Percentiles rank a stretch among this genome's conserved stretches.
Conservation (phyloP, 2,888 invertebrate species). For the Ferrisia virgata region DNA sequence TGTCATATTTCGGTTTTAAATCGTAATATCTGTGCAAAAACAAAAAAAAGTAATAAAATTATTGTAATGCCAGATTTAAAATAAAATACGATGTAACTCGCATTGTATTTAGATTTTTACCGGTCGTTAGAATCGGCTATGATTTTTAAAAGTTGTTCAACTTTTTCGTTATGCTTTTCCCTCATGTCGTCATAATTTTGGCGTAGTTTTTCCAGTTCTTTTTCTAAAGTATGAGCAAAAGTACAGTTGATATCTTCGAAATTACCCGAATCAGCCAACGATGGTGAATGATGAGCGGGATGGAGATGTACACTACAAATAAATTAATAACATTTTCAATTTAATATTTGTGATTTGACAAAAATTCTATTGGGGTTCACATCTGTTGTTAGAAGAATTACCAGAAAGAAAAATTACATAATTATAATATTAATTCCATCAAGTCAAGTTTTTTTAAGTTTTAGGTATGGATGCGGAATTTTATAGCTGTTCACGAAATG, state of each 20-base stretch:
- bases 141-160: conserved; percentile 53
- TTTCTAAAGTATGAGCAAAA: conserved; percentile 36
- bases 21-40: conserved; percentile 51
- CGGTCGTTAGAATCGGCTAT: conserved; percentile 54
- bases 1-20: conserved; percentile 50
- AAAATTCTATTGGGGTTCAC: neutral
- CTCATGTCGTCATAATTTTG: conserved; percentile 53
- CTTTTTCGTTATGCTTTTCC: conserved; percentile 58
- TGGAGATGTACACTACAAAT: conserved; percentile 1
- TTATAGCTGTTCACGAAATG: too few species aligned
- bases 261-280: conserved; percentile 81
- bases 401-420: too few species aligned
- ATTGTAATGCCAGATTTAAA: neutral
- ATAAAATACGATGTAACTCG: too few species aligned
- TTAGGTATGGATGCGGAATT: too few species aligned
- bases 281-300: conserved; percentile 66
- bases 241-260: conserved; percentile 67
- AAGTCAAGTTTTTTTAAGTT: too few species aligned
- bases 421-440: too few species aligned
- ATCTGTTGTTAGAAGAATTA: too few species aligned
- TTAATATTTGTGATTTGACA: neutral
- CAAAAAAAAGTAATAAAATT: neutral
- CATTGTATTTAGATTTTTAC: conserved; percentile 50
- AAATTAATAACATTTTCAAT: neutral
- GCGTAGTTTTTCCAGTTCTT: conserved; percentile 48